These are phyloP conservation scores for Ornithoptera priamus DNA, from an alignment of 2,888 invertebrate genomes.

Conservation along the genomic window DNA sequence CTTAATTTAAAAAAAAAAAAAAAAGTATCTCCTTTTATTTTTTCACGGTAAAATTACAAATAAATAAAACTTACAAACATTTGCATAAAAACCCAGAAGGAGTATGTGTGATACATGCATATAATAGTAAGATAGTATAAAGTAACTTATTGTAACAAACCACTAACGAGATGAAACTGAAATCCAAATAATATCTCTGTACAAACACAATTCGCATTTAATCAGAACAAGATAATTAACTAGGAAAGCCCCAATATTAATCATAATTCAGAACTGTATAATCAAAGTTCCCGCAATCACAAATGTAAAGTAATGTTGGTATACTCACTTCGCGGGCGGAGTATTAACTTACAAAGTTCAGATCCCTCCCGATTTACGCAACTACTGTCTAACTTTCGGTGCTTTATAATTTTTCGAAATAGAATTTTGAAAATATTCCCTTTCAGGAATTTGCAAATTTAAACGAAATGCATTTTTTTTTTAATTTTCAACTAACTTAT, in stretches of 20 bases:
- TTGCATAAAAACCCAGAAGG: no score
- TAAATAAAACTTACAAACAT: no score
- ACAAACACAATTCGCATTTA: slow-evolving; percentile 15
- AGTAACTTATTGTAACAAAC: not conserved
- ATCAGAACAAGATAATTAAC: slow-evolving; percentile 12
- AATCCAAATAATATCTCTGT: not conserved
- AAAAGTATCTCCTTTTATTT: no score
- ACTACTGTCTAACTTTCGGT: slow-evolving; percentile 13
- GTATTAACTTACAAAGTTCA: slow-evolving; percentile 17
- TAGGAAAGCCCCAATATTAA: slow-evolving; percentile 22
- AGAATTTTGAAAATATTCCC: not conserved
- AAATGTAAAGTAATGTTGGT: slow-evolving; percentile 28
- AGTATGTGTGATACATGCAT: no score
- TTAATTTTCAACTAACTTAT: no score
- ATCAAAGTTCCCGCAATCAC: slow-evolving; percentile 29
- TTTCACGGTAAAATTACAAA: no score
- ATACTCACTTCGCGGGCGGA: slow-evolving; percentile 20
- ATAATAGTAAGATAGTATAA: no score
- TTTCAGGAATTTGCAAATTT: no score
- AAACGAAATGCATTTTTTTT: no score
- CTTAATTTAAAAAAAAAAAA: no score
- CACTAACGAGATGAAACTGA: not conserved
- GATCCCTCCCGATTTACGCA: slow-evolving; percentile 11
- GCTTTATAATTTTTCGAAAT: not conserved
- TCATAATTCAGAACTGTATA: slow-evolving; percentile 29